Evolutionary conservation across 2,888 invertebrate species (phyloP), one percentile per base, ranked within the genome.

Genomic region (Lepidocyrtinus sp.): DNA sequence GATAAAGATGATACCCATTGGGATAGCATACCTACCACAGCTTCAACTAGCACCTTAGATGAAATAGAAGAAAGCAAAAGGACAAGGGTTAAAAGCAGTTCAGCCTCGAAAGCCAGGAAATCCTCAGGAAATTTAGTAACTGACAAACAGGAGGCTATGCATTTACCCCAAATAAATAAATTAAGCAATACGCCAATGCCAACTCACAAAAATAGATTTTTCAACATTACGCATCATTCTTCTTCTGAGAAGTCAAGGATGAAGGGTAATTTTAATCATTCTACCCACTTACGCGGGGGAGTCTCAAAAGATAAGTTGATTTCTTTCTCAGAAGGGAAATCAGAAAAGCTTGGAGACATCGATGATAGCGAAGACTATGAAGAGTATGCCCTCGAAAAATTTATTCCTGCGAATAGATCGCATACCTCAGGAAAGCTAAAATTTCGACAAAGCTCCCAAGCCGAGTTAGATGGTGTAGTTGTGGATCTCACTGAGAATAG

Each of bases 121-220:
- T 88, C 96, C 96, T 0, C 88, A 96, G 36, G 36, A 12, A 36
- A 36, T 36, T 36, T 12, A 12, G 12, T 36, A 36, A 36, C 36
- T 7, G 36, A 36, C 36, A n/a, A n/a, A n/a, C n/a, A n/a, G n/a
- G n/a, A n/a, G n/a, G n/a, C n/a, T n/a, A n/a, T n/a, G n/a, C n/a
- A n/a, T n/a, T n/a, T n/a, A n/a, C n/a, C n/a, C n/a, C n/a, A n/a
- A n/a, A n/a, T n/a, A n/a, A n/a, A n/a, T n/a, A n/a, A n/a, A n/a
- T n/a, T n/a, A n/a, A n/a, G n/a, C n/a, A n/a, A n/a, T n/a, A n/a
- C n/a, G n/a, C n/a, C n/a, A n/a, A n/a, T n/a, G n/a, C n/a, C n/a
- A n/a, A n/a, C n/a, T n/a, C n/a, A n/a, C n/a, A n/a, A n/a, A n/a
- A n/a, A n/a, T n/a, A n/a, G n/a, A n/a, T n/a, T n/a, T n/a, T n/a